Base-by-base conservation (phyloP, 2,113 vertebrate species). In the Taurulus bubalis region DNA sequence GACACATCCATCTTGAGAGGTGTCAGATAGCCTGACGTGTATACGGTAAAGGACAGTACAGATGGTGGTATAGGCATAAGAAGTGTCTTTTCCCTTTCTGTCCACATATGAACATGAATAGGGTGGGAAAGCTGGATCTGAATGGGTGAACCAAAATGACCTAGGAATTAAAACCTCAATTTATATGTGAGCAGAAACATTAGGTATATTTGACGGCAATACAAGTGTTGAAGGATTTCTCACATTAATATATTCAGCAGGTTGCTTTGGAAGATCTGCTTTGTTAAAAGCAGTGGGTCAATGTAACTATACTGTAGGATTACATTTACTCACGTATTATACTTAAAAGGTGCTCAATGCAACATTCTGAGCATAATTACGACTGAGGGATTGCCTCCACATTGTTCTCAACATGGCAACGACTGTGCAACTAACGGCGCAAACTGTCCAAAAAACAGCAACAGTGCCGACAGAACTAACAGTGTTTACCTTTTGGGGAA, bases 181-280 rank as follows among this genome's bases (percentile, higher is more conserved):
- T 87, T 82, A 80, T 38, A 79, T 64, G 81, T 9, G 42, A 63
- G 58, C 66, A 24, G 88, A 82, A 89, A 91, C 86, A 86, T 71
- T 45, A 18, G 3, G 16, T 77, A 36, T 16, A 28, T 64, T 76
- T 77, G 65, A 84, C 67, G 68, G 60, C 0, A 1, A 88, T 77
- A 78, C 6, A 55, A 60, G 62, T 14, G 34, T 26, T 76, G 70
- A 82, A 45, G 62, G 72, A 80, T 89, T 91, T 75, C 72, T 58
- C 24, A 51, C 8, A 16, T 62, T n/a, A 15, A 63, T 32, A 83
- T 14, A 51, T 26, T 51, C 26, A 58, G 40, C n/a, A 32, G n/a
- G 14, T 64, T 59, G 34, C 30, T 36, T 40, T 9, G 26, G 20
- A 26, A 47, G 22, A 75, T 53, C 28, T 18, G 30, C 56, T 70